Evolutionary conservation across 2,888 invertebrate genomes (phyloP), one percentile per base, ranked within the genome.

Genomic region (Athalia rosae): DNA sequence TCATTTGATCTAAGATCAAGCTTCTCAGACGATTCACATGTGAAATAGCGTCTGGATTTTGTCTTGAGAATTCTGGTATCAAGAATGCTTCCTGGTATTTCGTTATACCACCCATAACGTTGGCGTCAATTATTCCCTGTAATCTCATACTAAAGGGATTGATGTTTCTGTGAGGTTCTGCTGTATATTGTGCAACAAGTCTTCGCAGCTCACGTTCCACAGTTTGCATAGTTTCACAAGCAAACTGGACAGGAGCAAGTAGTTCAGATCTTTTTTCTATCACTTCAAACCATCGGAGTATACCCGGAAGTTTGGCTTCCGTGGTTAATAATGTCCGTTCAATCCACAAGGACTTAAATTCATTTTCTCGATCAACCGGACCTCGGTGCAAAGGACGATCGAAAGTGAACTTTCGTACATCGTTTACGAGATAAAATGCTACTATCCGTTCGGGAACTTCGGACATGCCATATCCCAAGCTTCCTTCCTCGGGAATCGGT

Each of bases 21-120:
- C 92, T 91, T 82, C 94, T 94, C 5, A 97, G 91, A 53, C 93
- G 91, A 67, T 91, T 91, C 1, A 94, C 92, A 84, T 93, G 91
- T 3, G 91, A 90, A 77, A 92, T 90, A 87, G 92, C 92, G 61
- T 93, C 92, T 0, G 93, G 93, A 87, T 92, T 92, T 73, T 92
- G 89, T 78, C 91, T 91, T 0, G 93, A 89, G 87, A 96, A 98
- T 83, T 97, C 97, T 8, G 94, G 92, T 0, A 94, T 95, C 80
- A 98, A 94, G 90, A 99, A 99, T 0, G 98, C 98, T 84, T 97
- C 97, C 87, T 98, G 97, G 88, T 98, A 99, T 89, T 98, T 99
- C 67, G 96, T 94, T 79, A 98, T 95, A 11, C 98, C 98, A 3
- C 98, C 97, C 93, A 97, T 97, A 0, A 99, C 98, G 85, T 97